Evolutionary conservation across 2,113 vertebrate species (phyloP), one percentile per base, ranked within the genome.

Genomic region (Heliornis fulica): DNA sequence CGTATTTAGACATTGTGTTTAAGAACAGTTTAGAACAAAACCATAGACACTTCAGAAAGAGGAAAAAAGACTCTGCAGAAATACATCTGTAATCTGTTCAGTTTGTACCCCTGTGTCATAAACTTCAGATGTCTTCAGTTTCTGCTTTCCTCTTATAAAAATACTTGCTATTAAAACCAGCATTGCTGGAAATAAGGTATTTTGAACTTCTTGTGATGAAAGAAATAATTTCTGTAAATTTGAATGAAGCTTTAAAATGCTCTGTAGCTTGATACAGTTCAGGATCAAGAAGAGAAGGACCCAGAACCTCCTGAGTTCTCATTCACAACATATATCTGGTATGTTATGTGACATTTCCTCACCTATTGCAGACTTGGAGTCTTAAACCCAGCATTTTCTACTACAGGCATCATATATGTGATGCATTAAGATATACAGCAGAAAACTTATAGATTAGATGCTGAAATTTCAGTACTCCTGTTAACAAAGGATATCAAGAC

Each of bases 21-120:
- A 93, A 69, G 50, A 87, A 64, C 8, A 81, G n/a, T 74, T 95
- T 94, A 46, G 72, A 90, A 51, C 36, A 54, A 94, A 92, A 66
- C 17, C 15, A 25, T 53, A 64, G 53, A 15, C 56, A 68, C 34
- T 92, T 81, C 50, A 79, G 28, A 82, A 89, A 48, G 40, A 78
- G 31, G 34, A 75, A 76, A 77, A n/a, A 48, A 69, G 92, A 45
- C 21, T 69, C 34, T 68, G 22, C 38, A 75, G 61, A 85, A 95
- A 36, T 85, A 59, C 25, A 75, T 78, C 75, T 90, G 60, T 56
- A 81, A 87, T 90, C 56, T 71, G 31, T 66, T 87, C 16, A 4
- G 72, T 75, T 78, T 71, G 68, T 61, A 56, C 77, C 89, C 7
- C 34, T 53, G 19, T 74, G 45, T 90, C 0, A 1, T 57, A n/a